Evolutionary conservation across 1,140 invertebrate species (phyloP), one percentile per base, ranked within the genome.

Genomic region (Paraescarpia echinospica): DNA sequence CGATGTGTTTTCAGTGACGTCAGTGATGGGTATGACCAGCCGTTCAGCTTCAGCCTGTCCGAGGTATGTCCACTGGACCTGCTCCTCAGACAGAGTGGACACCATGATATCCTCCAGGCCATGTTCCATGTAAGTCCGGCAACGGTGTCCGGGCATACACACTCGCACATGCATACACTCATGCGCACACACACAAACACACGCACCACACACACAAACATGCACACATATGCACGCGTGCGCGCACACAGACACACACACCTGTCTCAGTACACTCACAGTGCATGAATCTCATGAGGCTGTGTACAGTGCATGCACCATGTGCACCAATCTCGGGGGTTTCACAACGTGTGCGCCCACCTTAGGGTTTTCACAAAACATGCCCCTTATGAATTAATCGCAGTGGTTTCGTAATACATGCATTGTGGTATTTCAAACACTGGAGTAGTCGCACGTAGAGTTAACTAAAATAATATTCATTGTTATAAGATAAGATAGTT

Each of bases 121-220:
- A 94, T 94, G 94, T 94, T 94, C 93, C 94, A 94, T 93, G 94
- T 94, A 93, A 91, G 59, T 77, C 59, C 27, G 2, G 4, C 22
- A 27, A 18, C 59, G 22, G 59, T 77, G 14, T 27, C 59, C 27
- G 22, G 2, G 18, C 48, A 51, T 51, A 18, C 48, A 12, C 59
- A 31, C 41, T 41, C 12, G 1, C 59, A 77, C 59, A 77, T 4
- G 22, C 9, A 5, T 18, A 0, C 59, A 31, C 12, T 6, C 4
- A 31, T n/a, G n/a, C 59, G 59, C 2, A 77, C 59, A 77, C 12
- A 22, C 59, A 77, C 22, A 77, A 27, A 31, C 59, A 77, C 59
- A 77, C 59, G 2, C 8, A 18, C 14, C 59, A 31, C 41, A 14
- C 59, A 77, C 59, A 77, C 0, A 31, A 18, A 5, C 59, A 27